Conservation (phyloP, 2,888 invertebrate genomes). For the Caenorhabditis drosophilae region DNA sequence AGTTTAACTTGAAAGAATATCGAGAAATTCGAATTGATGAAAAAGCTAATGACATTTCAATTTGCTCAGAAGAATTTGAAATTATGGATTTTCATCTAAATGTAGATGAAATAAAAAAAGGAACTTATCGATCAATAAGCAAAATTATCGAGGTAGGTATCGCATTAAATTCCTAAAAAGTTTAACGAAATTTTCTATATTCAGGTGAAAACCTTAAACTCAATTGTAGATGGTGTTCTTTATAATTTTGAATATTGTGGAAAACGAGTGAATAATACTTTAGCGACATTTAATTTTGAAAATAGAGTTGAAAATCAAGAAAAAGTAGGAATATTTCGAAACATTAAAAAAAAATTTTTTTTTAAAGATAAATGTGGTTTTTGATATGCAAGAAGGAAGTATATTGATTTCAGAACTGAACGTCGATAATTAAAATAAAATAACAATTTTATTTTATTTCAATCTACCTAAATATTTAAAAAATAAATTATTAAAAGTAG, state of each 20-base stretch:
- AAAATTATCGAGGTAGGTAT: neutral
- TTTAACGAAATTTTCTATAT: slow-evolving; percentile 4
- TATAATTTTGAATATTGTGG: slow-evolving; percentile 26
- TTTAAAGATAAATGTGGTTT: neutral
- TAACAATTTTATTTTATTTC: too few species aligned
- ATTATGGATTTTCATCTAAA: neutral
- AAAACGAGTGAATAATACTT: slow-evolving; percentile 10
- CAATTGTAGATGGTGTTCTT: slow-evolving; percentile 16
- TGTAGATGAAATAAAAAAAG: neutral
- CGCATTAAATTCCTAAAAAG: neutral
- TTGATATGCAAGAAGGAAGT: neutral
- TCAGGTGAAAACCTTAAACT: slow-evolving; percentile 11
- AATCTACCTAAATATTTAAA: too few species aligned
- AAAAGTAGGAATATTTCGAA: too few species aligned
- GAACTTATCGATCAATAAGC: neutral
- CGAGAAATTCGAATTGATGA: slow-evolving; percentile 25
- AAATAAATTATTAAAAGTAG: too few species aligned
- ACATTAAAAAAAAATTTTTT: neutral
- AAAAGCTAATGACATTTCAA: neutral
- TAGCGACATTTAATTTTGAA: slow-evolving; percentile 19
- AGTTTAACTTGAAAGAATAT: slow-evolving; percentile 34
- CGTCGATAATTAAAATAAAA: neutral
- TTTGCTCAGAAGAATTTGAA: slow-evolving; percentile 2
- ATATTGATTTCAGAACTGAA: slow-evolving; percentile 1
- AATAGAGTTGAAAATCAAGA: too few species aligned